These are phyloP conservation scores for Diadophis punctatus DNA, from an alignment of 2,113 vertebrate genomes.

Conservation along the genomic window DNA sequence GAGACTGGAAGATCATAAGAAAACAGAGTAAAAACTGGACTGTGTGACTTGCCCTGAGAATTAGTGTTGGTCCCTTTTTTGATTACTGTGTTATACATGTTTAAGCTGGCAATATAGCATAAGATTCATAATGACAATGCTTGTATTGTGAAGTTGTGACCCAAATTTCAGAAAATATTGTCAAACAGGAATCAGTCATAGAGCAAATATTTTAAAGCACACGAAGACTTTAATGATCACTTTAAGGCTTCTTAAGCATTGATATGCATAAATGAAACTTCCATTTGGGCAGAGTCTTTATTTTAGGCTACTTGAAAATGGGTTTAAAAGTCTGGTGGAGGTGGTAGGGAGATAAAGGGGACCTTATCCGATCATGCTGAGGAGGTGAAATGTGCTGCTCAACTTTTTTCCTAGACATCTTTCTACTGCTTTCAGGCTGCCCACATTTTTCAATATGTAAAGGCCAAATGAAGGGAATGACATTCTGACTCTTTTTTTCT, in stretches of 20 bases:
- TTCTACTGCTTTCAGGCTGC: not conserved
- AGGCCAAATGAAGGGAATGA: not conserved
- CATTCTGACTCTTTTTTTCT: not conserved
- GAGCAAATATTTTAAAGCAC: not conserved
- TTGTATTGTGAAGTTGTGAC: slow-evolving; percentile 2
- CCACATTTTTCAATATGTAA: not conserved
- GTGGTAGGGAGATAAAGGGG: not conserved
- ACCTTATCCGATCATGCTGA: not conserved
- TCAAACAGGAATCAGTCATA: not conserved
- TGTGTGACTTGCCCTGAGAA: not conserved
- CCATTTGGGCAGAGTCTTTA: not conserved
- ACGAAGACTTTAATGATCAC: not conserved
- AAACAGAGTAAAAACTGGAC: not conserved
- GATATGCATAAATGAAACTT: not conserved
- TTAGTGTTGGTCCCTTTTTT: not conserved
- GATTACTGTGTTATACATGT: not conserved
- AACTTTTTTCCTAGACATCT: not conserved
- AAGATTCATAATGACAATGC: not conserved
- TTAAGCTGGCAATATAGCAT: not conserved
- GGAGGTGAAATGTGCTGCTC: not conserved
- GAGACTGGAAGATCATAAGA: not conserved
- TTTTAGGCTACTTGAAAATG: not conserved
- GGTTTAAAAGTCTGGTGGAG: not conserved
- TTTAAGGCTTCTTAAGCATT: not conserved
- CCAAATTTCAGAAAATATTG: slow-evolving; percentile 5